phyloP scores from a whole-genome alignment of 2,797 vertebrate genomes.

The Phoeniculus purpureus region DNA sequence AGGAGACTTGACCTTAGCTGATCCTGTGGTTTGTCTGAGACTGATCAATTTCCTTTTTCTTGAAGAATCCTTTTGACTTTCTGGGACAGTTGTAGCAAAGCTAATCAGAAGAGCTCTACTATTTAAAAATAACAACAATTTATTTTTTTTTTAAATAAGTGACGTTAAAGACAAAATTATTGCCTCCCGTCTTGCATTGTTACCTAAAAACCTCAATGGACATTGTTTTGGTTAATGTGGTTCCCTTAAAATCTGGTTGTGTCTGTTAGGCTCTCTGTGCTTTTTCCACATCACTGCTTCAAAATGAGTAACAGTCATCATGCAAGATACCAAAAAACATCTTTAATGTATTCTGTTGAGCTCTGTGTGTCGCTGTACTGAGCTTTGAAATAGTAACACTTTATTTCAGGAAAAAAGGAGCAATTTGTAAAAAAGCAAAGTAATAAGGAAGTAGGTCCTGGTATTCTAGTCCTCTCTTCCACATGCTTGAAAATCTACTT shows the following conservation, averaged over 20 bases:
- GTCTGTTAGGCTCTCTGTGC: neutral
- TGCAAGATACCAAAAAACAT: neutral
- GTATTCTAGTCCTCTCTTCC: neutral
- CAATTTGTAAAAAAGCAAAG: neutral
- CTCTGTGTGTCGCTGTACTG: neutral
- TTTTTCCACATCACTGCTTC: neutral
- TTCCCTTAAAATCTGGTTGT: neutral
- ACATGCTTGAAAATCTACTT: neutral
- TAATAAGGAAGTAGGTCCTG: neutral
- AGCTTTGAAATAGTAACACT: slow-evolving; percentile 3
- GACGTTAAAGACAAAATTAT: neutral
- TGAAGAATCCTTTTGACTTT: neutral
- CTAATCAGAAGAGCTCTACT: neutral
- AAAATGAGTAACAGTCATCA: slow-evolving; percentile 15
- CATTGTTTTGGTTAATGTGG: neutral
- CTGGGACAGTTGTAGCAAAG: neutral
- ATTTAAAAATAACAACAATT: neutral
- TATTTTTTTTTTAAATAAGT: neutral
- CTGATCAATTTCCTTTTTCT: neutral
- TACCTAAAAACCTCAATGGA: neutral
- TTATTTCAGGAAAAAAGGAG: neutral
- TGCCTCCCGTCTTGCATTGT: neutral
- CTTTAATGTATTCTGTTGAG: slow-evolving; percentile 1
- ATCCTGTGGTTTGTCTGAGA: neutral
- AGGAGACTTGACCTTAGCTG: neutral